Evolutionary conservation across 1,140 invertebrate species (phyloP).

Genomic region (Cydia splendana): DNA sequence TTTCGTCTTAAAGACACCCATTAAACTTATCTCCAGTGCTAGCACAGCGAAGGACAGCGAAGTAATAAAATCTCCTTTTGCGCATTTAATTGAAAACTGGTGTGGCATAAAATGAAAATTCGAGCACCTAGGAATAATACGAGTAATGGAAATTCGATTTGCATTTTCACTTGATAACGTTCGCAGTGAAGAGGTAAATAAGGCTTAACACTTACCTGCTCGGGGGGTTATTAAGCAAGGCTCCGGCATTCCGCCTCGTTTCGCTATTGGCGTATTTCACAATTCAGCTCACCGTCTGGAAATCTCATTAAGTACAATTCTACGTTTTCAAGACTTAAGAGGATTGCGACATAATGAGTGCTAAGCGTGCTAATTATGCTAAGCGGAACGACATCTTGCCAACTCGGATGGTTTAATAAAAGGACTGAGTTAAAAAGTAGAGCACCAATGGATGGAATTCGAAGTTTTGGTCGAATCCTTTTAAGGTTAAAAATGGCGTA

Average conservation of each 20-base stretch:
- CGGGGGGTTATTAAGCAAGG: constrained; percentile 36
- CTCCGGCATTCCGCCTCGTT: constrained; percentile 37
- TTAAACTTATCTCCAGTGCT: neutral
- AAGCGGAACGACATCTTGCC: constrained; percentile 8
- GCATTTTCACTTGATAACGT: constrained; percentile 40
- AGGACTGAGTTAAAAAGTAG: neutral
- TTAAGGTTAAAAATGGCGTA: neutral
- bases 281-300: constrained; percentile 31
- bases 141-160: constrained; percentile 42
- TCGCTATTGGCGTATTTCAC: constrained; percentile 35
- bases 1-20: neutral
- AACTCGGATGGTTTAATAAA: neutral
- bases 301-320: constrained; percentile 32
- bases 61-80: constrained; percentile 5
- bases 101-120: constrained; percentile 35
- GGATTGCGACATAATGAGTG: constrained; percentile 24
- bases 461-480: neutral
- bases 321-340: constrained; percentile 28
- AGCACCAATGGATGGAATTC: neutral
- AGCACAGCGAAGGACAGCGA: neutral
- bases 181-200: constrained; percentile 40
- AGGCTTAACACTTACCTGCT: constrained; percentile 42
- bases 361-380: constrained; percentile 31
- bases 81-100: constrained; percentile 33
- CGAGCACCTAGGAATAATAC: constrained; percentile 33